Evolutionary conservation across 2,888 invertebrate genomes (phyloP).

Genomic region (Halocaridina rubra): DNA sequence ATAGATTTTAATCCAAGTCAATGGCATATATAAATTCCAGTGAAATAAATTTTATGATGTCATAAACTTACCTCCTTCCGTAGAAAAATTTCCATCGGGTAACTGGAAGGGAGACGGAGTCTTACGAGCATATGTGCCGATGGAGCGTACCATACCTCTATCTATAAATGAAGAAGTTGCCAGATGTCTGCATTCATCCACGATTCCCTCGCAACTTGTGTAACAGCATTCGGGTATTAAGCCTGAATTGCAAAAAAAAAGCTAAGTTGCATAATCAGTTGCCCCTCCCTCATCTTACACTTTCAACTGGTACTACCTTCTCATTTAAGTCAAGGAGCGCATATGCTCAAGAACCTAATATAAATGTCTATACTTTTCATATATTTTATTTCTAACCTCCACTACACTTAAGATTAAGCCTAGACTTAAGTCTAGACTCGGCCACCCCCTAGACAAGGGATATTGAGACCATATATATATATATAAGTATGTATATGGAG

Average conservation of each 20-base stretch:
- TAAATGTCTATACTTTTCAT: no score
- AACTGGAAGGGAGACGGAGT: constrained; percentile 32
- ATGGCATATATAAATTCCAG: no score
- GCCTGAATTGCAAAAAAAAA: constrained; percentile 25
- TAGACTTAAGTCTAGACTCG: no score
- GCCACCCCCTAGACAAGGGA: no score
- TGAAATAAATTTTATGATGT: no score
- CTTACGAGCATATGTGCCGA: constrained; percentile 43
- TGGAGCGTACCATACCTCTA: constrained; percentile 35
- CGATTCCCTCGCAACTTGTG: constrained; percentile 51
- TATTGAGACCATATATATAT: neutral
- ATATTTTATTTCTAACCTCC: neutral
- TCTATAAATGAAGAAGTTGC: constrained; percentile 49
- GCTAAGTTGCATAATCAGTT: neutral
- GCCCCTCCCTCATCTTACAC: neutral
- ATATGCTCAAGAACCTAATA: no score
- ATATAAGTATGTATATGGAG: neutral
- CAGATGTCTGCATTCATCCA: constrained; percentile 56
- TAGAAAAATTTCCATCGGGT: constrained; percentile 56
- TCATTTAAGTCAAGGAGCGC: no score
- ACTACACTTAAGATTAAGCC: neutral
- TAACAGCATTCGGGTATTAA: constrained; percentile 58
- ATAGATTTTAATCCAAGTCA: no score
- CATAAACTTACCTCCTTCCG: constrained; percentile 54
- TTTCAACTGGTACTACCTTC: no score